A percentile compares a stretch with the other conserved stretches of the same genome.
phyloP scores from a whole-genome alignment of 2,113 vertebrate genomes.

The Polyodon spathula region DNA sequence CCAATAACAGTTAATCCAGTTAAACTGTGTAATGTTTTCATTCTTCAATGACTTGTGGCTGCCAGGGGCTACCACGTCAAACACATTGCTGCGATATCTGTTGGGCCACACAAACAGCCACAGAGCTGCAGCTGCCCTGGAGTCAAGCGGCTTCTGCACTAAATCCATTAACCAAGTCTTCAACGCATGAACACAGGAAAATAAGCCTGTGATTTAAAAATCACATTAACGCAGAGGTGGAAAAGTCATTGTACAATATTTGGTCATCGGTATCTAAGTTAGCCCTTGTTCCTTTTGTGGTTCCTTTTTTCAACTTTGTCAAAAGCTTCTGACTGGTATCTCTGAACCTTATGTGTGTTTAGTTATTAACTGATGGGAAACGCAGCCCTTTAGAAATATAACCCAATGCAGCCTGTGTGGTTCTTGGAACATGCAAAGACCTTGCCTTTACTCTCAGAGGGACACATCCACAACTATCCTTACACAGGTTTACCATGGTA shows the following conservation, averaged over 20 bases:
- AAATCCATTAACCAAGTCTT: conserved; percentile 5
- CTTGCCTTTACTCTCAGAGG: background rate
- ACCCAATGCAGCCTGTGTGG: background rate
- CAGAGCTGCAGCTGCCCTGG: background rate
- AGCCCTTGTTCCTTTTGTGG: background rate
- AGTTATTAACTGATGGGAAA: background rate
- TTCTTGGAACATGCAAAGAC: background rate
- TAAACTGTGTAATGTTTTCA: conserved; percentile 26
- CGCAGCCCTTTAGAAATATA: background rate
- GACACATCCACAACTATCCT: background rate
- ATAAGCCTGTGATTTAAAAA: background rate
- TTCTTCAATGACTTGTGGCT: conserved; percentile 9
- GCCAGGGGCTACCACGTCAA: background rate
- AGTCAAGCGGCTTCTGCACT: background rate
- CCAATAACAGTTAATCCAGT: conserved; percentile 24
- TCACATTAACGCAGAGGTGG: background rate
- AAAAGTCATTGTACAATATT: background rate
- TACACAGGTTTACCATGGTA: background rate
- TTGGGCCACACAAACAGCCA: background rate
- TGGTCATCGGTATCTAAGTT: background rate
- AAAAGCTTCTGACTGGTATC: background rate
- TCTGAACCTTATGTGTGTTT: background rate
- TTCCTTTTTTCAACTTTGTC: background rate
- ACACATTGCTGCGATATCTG: conserved; percentile 4
- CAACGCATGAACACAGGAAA: too few species aligned